phyloP scores from a whole-genome alignment of 2,113 vertebrate species.

The Heloderma charlesbogerti region DNA sequence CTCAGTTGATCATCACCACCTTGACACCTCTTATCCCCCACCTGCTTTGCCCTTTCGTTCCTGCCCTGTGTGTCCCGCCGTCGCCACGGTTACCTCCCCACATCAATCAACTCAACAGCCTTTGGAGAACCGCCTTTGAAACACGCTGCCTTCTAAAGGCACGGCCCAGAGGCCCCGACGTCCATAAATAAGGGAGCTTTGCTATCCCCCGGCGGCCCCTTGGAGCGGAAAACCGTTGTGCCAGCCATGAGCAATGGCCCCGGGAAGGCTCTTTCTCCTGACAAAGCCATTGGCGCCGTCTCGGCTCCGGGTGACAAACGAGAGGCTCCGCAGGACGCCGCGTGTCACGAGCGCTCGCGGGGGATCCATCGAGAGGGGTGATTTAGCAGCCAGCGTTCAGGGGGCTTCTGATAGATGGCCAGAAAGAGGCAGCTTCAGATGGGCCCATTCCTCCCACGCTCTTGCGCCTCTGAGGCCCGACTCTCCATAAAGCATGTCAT shows the following conservation, averaged over 20 bases:
- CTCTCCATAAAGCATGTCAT: background rate
- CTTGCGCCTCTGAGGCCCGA: background rate
- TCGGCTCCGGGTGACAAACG: background rate
- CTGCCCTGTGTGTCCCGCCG: background rate
- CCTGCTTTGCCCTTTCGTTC: background rate
- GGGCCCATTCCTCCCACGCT: background rate
- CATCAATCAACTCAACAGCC: background rate
- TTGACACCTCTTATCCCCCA: background rate
- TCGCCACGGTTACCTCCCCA: background rate
- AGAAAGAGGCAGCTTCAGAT: background rate
- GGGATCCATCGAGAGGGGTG: background rate
- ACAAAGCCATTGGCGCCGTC: background rate
- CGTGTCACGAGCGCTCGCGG: background rate
- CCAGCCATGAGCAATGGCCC: background rate
- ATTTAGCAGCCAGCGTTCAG: background rate
- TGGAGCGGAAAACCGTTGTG: background rate
- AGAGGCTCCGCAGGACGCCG: too few species aligned
- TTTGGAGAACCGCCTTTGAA: background rate
- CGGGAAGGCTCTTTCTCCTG: background rate
- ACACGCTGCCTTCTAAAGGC: background rate
- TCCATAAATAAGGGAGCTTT: background rate
- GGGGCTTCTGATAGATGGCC: background rate
- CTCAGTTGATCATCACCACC: background rate
- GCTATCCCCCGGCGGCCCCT: background rate
- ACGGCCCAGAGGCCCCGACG: background rate